Base-by-base conservation (phyloP, 2,797 vertebrate genomes). In the Acrossocheilus fasciatus region DNA sequence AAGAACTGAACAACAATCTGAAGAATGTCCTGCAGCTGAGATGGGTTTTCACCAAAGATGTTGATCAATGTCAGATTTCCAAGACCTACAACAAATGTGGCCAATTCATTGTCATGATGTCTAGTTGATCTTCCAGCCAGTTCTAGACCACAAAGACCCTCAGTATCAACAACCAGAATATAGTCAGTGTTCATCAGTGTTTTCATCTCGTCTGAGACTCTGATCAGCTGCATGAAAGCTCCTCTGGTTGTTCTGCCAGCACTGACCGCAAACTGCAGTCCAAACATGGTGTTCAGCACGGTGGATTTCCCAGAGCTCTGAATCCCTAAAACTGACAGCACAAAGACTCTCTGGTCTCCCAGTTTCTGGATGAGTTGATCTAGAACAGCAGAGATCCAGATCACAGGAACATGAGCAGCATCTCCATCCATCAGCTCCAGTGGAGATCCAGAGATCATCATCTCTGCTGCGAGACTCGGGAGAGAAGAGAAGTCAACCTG, bases 151-250 rank as follows among this genome's bases (percentile, higher is more conserved):
- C 3, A 9, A n/a, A 59, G 54, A 10, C 20, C 57, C 9, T n/a
- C 9, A n/a, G 23, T 59, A n/a, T n/a, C 1, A 4, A n/a, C 20
- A 59, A n/a, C 20, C 7, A n/a, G 54, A n/a, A 59, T 59, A 59
- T n/a, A 59, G 20, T n/a, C 57, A n/a, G 0, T 0, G 1, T 84
- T 2, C 45, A 88, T 86, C 15, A 84, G 39, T 69, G 50, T 41
- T 79, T 85, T 84, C 6, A 90, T 86, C 91, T 92, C 93, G 85
- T 94, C 92, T 91, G 85, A 89, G 92, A 92, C 92, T 88, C 10
- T 93, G 90, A 92, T 89, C 91, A 91, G 93, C 89, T 96, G 95
- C 95, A 96, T 96, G 18, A 95, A 96, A 0, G 95, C 95, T 12
- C 95, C 96, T 1, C 88, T 92, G 52, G 95, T 96, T 12, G 10